A percentile compares a stretch with the other conserved stretches of the same genome.
Conservation (phyloP, 1,140 invertebrate genomes). For the Scaptomyza montana region DNA sequence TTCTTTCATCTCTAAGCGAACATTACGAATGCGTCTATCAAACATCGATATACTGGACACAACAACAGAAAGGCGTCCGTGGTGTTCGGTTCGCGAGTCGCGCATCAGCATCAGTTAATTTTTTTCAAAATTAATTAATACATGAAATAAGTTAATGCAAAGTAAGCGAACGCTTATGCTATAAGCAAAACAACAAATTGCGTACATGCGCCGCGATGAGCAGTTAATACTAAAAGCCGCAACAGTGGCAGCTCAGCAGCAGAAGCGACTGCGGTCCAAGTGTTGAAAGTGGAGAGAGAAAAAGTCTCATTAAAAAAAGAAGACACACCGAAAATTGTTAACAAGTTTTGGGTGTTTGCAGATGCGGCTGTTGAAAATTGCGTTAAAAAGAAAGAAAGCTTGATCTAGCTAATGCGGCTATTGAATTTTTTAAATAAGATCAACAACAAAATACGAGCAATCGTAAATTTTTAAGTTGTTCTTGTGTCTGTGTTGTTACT, state of each 20-base stretch:
- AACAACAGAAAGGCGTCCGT: conserved; percentile 50
- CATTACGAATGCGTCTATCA: conserved; percentile 12
- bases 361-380: conserved; percentile 46
- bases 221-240: conserved; percentile 33
- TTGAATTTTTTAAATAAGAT: conserved; percentile 56
- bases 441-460: conserved; percentile 52
- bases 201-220: conserved; percentile 25
- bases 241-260: conserved; percentile 22
- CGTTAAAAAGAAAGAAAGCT: conserved; percentile 48
- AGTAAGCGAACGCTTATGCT: conserved; percentile 10
- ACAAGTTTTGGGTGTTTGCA: conserved; percentile 65
- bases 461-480: conserved; percentile 55
- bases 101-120: conserved; percentile 36
- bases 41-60: conserved; percentile 34
- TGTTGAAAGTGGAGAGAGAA: conserved; percentile 58
- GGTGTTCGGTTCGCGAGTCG: conserved; percentile 52
- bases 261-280: conserved; percentile 44
- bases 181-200: conserved; percentile 12
- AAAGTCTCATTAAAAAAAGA: conserved; percentile 45
- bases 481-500: conserved; percentile 40
- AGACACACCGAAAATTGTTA: conserved; percentile 52
- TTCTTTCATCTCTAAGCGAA: conserved; percentile 6
- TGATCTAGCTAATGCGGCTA: conserved; percentile 26
- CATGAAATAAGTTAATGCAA: conserved; percentile 37
- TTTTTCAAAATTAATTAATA: conserved; percentile 32